These are phyloP conservation scores for Apteryx mantelli DNA, from an alignment of 2,113 vertebrate genomes.

Conservation along the genomic window DNA sequence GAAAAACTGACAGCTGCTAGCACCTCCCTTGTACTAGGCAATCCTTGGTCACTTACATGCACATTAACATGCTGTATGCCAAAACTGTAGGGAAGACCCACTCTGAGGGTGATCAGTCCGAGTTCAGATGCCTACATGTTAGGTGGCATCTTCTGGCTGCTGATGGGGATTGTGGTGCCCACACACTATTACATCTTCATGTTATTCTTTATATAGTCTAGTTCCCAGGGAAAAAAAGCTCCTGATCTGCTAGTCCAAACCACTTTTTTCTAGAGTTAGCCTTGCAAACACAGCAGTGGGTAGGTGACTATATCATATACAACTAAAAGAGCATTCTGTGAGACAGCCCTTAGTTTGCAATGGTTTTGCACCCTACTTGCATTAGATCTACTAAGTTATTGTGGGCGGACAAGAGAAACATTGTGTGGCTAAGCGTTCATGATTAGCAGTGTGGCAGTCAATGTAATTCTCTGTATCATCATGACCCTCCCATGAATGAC, in stretches of 20 bases:
- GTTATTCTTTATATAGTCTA: not conserved
- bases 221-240: not conserved
- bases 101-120: not conserved
- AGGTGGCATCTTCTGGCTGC: not conserved
- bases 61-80: not conserved
- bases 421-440: fast-evolving
- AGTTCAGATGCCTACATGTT: not conserved
- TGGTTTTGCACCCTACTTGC: not conserved
- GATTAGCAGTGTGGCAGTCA: not conserved
- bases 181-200: not conserved
- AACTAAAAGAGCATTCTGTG: not conserved
- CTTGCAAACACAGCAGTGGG: not conserved
- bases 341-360: not conserved
- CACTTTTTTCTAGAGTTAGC: not conserved
- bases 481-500: fast-evolving
- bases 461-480: fast-evolving
- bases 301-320: too few relatives aligned
- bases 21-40: not conserved
- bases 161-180: not conserved
- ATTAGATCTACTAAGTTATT: not conserved
- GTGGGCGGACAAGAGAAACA: not conserved
- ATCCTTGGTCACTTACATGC: not conserved
- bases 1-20: not conserved
- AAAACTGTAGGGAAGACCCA: not conserved
- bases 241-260: not conserved